Evolutionary conservation across 2,113 vertebrate genomes (phyloP), one percentile per base, ranked within the genome.

Genomic region (Pleuronectes platessa): DNA sequence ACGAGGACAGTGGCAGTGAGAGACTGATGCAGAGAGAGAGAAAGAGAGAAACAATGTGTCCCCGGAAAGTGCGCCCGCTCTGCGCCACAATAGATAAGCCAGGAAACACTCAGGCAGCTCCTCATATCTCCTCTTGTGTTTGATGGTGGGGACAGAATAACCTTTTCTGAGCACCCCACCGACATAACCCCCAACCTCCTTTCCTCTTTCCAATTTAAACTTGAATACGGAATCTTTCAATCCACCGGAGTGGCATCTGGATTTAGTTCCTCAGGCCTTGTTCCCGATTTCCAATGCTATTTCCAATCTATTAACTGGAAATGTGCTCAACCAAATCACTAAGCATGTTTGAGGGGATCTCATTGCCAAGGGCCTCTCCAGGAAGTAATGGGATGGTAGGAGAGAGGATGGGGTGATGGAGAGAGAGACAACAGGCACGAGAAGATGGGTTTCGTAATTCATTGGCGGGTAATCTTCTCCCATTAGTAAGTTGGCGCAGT

Each of bases 381-480:
- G 49, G 54, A 77, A 61, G 49, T 55, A n/a, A 53, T 65, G 53
- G 9, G 4, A 47, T 56, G 31, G 40, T 68, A 10, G 24, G 9
- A 49, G 63, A 1, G 5, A 7, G 37, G 45, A 60, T 13, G 74
- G 26, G 31, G 35, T 18, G 31, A 62, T 7, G n/a, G 26, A 56
- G 47, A 14, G 21, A 73, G 10, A 80, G 55, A 54, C 2, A n/a
- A 58, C 12, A 45, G 40, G 81, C 70, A 62, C 47, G 53, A 77
- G 62, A 35, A 54, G 73, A 74, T 78, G 51, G 68, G 26, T 76
- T 78, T 78, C 68, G 49, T 80, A 23, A 76, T 83, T 73, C 61
- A 67, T 42, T 60, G 61, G 47, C 3, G 31, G 65, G 64, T 59
- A n/a, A 78, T 83, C 53, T 74, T 63, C 70, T 71, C 13, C 56